Percentiles rank a stretch among this genome's conserved stretches.
Evolutionary conservation across 2,113 vertebrate genomes (phyloP).

Genomic region (Macquaria australasica): DNA sequence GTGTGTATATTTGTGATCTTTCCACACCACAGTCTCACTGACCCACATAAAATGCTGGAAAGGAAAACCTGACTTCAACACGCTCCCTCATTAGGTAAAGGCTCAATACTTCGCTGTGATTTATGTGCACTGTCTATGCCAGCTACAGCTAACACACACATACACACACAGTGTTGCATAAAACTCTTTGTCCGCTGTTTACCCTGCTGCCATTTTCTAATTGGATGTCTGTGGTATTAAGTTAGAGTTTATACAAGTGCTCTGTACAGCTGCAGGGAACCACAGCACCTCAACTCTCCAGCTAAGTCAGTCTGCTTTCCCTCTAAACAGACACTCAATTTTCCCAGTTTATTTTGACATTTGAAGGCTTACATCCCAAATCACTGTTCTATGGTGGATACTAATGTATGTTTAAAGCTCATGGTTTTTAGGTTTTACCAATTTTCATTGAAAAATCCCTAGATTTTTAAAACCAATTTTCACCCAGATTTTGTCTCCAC

Average conservation of each 20-base stretch:
- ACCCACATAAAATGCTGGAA: conserved; percentile 19
- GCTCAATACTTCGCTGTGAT: conserved; percentile 17
- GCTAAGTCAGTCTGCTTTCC: background rate
- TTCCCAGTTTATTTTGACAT: background rate
- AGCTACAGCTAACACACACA: conserved; percentile 12
- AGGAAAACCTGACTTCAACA: conserved; percentile 26
- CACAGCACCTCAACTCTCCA: conserved; percentile 8
- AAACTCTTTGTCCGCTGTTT: conserved; percentile 33
- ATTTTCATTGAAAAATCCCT: background rate
- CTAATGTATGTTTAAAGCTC: background rate
- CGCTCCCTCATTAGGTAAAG: conserved; percentile 29
- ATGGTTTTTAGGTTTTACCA: background rate
- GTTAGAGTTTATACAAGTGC: conserved; percentile 3
- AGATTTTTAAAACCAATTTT: background rate
- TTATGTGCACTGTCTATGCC: conserved; percentile 31
- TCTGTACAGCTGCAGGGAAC: conserved; percentile 23
- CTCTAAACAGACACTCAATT: background rate
- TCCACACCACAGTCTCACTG: background rate
- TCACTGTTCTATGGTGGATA: background rate
- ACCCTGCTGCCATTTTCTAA: conserved; percentile 36
- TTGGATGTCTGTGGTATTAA: conserved; percentile 30
- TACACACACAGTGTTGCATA: background rate
- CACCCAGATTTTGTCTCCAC: background rate
- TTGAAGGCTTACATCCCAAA: background rate
- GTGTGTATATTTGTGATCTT: background rate